A percentile compares a stretch with the other conserved stretches of the same genome.
phyloP scores from a whole-genome alignment of 2,888 invertebrate species.

The Phorcus lineatus region DNA sequence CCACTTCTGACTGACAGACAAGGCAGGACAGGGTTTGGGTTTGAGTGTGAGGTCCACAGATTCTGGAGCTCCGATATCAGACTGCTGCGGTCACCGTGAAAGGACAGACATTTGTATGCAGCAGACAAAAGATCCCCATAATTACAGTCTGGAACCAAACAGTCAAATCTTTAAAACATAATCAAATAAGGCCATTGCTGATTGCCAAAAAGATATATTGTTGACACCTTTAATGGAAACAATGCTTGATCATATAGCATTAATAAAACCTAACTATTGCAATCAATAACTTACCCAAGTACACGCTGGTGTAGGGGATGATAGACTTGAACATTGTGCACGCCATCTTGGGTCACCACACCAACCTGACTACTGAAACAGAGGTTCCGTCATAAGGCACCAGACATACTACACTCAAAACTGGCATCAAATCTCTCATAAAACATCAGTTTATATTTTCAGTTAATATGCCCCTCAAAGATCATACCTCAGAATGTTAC shows the following conservation, averaged over 20 bases:
- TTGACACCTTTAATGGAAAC: background rate
- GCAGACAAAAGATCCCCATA: slow-evolving; percentile 51
- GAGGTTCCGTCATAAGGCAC: background rate
- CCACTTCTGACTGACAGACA: slow-evolving; percentile 69
- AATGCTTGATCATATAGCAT: background rate
- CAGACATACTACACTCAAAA: no score
- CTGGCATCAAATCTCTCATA: no score
- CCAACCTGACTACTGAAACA: background rate
- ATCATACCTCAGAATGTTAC: no score
- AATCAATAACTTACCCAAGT: slow-evolving; percentile 23
- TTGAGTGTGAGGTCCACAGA: slow-evolving; percentile 55
- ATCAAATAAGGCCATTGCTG: no score
- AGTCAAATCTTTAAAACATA: background rate
- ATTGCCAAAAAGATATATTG: no score
- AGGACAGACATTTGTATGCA: slow-evolving; percentile 45
- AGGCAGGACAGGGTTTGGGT: slow-evolving; percentile 62
- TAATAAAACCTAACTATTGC: background rate
- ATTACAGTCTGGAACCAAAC: slow-evolving; percentile 54
- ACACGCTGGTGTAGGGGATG: slow-evolving; percentile 30
- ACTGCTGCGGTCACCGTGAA: slow-evolving; percentile 38
- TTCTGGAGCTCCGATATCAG: slow-evolving; percentile 46
- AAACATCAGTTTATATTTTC: no score
- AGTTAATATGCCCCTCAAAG: no score
- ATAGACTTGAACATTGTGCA: slow-evolving; percentile 18
- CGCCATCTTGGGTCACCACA: background rate